phyloP scores from a whole-genome alignment of 2,888 invertebrate genomes.

The Mythimna albipuncta region DNA sequence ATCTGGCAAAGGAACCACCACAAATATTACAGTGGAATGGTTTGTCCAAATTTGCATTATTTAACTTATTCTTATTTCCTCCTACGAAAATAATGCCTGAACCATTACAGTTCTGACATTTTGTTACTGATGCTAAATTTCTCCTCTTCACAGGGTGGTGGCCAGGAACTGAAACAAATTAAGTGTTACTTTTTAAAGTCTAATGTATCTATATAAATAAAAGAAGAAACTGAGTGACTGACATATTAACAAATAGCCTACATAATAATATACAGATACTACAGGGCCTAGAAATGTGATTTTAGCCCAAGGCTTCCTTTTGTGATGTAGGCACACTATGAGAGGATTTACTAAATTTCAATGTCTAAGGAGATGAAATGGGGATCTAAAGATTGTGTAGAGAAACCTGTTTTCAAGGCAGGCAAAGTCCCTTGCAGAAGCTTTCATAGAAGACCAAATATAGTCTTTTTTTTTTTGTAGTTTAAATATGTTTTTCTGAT shows the following conservation, averaged over 20 bases:
- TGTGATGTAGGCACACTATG: too few relatives aligned
- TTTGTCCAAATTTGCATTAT: slow-evolving; percentile 92
- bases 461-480: neutral
- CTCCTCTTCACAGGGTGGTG: slow-evolving; percentile 96
- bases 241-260: too few relatives aligned
- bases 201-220: neutral
- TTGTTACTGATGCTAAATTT: slow-evolving; percentile 95
- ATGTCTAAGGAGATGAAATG: too few relatives aligned
- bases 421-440: too few relatives aligned
- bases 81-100: slow-evolving; percentile 96
- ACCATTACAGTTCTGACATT: slow-evolving; percentile 97
- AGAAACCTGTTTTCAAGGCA: too few relatives aligned
- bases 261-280: too few relatives aligned
- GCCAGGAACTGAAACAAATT: slow-evolving; percentile 82
- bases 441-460: neutral
- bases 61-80: slow-evolving; percentile 91
- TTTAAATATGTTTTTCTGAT: neutral
- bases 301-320: too few relatives aligned
- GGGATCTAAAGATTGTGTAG: too few relatives aligned
- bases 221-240: too few relatives aligned
- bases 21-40: slow-evolving; percentile 97
- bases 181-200: neutral
- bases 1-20: slow-evolving; percentile 95
- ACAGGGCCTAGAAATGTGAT: too few relatives aligned
- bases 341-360: too few relatives aligned